Conservation (phyloP, 2,888 invertebrate genomes). For the Pachymerium ferrugineum region DNA sequence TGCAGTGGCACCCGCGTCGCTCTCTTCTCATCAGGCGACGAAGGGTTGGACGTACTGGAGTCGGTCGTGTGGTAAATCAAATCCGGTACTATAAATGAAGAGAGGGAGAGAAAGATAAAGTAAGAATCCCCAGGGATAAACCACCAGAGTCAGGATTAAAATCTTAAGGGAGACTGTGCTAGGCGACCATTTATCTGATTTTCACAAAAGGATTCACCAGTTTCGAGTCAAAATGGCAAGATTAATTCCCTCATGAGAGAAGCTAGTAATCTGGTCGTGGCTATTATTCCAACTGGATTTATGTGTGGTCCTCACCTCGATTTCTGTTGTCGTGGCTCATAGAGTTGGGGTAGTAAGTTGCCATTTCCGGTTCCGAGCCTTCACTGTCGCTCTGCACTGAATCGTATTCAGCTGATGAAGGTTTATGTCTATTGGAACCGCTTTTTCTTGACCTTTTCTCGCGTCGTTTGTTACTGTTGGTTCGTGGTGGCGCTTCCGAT, state of each 20-base stretch:
- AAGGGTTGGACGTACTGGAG: conserved; percentile 36
- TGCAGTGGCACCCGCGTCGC: conserved; percentile 8
- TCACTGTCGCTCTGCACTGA: conserved; percentile 76
- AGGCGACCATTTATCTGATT: neutral
- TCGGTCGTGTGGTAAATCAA: conserved; percentile 37
- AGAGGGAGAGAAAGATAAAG: no score
- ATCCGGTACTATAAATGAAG: conserved; percentile 34
- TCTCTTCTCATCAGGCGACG: conserved; percentile 35
- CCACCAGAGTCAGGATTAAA: conserved; percentile 11
- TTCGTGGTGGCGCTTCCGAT: neutral
- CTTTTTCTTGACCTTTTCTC: conserved; percentile 28
- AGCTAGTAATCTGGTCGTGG: neutral
- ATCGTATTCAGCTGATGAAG: conserved; percentile 71
- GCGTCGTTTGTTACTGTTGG: conserved; percentile 20
- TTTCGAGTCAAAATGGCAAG: neutral
- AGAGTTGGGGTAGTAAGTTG: conserved; percentile 30
- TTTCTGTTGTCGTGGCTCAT: conserved; percentile 30
- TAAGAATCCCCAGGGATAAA: neutral
- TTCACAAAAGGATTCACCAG: neutral
- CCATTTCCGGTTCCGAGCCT: conserved; percentile 41
- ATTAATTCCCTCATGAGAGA: conserved; percentile 1
- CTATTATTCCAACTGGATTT: neutral
- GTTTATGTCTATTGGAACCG: neutral
- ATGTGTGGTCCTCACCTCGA: conserved; percentile 27
- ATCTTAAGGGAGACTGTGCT: neutral